Base-by-base conservation (phyloP, 2,888 invertebrate species). In the Norana najaformis region DNA sequence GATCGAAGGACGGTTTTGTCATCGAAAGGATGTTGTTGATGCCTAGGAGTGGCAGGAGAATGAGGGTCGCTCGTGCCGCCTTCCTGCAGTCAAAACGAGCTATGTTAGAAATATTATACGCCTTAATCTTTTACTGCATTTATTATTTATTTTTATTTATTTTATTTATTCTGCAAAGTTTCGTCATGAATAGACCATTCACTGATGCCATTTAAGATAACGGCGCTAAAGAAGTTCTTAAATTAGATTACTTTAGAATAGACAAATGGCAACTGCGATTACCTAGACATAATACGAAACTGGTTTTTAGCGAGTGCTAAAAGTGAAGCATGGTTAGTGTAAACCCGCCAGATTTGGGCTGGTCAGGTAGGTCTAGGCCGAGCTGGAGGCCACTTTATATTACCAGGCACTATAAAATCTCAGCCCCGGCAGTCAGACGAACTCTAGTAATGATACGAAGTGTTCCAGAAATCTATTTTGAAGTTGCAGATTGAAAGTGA, bases 11-110 rank as follows among this genome's bases (percentile, higher is more conserved):
- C 90, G 93, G 94, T 92, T 95, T 92, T 93, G 95, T 95, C 92
- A 95, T 95, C 83, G 95, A 95, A 92, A 95, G 94, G 91, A 95
- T 95, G 92, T 96, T 95, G 36, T 95, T 95, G 83, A 95, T 95
- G 18, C 95, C 95, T 35, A 95, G 93, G 90, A 95, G 93, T 6
- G 95, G 95, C 83, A 96, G 93, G 37, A 95, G 92, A 92, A 95
- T 95, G 90, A 95, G 93, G 14, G 95, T 95, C 1, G 95, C 95
- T 92, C 95, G 95, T 8, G 95, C 95, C 39, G 95, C 95, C 93
- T 96, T 95, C 92, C 95, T 95, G 93, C 69, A 69, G 69, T 69
- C 69, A 69, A 69, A 23, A 47, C 47, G 47, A 47, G 23, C 47
- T 1, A 20, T 5, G 6, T 47, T 47, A 23, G 23, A 47, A 47